Evolutionary conservation across 2,888 invertebrate species (phyloP).

Genomic region (Drosophila demipolita): DNA sequence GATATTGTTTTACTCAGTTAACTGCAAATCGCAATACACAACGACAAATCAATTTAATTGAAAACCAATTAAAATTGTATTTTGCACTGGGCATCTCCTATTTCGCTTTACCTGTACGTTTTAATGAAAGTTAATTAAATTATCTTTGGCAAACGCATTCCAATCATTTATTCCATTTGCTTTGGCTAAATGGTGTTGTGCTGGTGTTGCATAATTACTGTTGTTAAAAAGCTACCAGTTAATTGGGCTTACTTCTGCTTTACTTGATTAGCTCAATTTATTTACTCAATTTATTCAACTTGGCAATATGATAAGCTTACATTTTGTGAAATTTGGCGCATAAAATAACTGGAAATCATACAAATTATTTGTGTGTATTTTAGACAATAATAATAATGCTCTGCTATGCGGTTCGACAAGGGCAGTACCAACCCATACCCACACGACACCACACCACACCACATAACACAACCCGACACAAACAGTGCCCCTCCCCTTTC

Average conservation of each 20-base stretch:
- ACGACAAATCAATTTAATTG: constrained; percentile 8
- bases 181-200: too few relatives aligned
- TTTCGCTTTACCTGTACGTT: not conserved
- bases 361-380: not conserved
- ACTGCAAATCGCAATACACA: constrained; percentile 24
- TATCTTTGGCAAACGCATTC: not conserved
- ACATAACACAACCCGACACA: not conserved
- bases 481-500: too few relatives aligned
- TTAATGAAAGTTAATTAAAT: not conserved
- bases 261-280: not conserved
- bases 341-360: not conserved
- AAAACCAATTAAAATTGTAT: not conserved
- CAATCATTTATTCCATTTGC: not conserved
- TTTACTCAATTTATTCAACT: too few relatives aligned
- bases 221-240: not conserved
- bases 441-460: not conserved
- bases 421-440: not conserved
- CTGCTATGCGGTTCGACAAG: not conserved
- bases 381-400: not conserved
- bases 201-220: too few relatives aligned
- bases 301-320: not conserved
- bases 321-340: not conserved
- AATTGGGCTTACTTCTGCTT: not conserved
- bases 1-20: not conserved
- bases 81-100: not conserved